These are phyloP conservation scores for Schizaphis graminum DNA, from an alignment of 2,888 invertebrate species.

Conservation along the genomic window DNA sequence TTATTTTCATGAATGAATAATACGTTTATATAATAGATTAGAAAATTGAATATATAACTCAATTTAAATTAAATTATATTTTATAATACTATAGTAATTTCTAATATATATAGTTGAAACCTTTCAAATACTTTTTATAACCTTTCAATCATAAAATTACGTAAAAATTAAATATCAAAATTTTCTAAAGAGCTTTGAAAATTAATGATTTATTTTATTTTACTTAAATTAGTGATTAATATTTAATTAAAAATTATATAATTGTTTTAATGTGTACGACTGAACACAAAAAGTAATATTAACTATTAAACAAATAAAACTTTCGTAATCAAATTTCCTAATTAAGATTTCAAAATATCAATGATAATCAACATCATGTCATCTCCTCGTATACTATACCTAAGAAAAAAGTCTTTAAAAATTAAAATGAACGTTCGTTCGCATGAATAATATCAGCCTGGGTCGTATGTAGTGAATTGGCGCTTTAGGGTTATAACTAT, in stretches of 20 bases:
- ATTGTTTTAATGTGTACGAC: background rate
- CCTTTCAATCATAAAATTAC: background rate
- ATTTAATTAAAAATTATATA: background rate
- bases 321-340: background rate
- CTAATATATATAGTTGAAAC: background rate
- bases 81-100: background rate
- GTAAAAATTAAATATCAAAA: background rate
- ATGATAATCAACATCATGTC: background rate
- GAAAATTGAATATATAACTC: background rate
- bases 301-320: background rate
- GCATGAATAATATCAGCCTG: background rate
- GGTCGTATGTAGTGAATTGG: no score
- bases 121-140: background rate
- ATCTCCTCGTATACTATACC: background rate
- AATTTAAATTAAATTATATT: background rate
- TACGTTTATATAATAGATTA: background rate
- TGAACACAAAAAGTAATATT: background rate
- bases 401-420: background rate
- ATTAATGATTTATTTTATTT: background rate
- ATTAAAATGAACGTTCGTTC: background rate
- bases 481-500: no score
- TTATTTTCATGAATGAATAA: background rate
- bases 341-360: background rate
- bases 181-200: background rate
- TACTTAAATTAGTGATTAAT: background rate